Evolutionary conservation across 1,140 invertebrate genomes (phyloP).

Genomic region (Drosophila subobscura): DNA sequence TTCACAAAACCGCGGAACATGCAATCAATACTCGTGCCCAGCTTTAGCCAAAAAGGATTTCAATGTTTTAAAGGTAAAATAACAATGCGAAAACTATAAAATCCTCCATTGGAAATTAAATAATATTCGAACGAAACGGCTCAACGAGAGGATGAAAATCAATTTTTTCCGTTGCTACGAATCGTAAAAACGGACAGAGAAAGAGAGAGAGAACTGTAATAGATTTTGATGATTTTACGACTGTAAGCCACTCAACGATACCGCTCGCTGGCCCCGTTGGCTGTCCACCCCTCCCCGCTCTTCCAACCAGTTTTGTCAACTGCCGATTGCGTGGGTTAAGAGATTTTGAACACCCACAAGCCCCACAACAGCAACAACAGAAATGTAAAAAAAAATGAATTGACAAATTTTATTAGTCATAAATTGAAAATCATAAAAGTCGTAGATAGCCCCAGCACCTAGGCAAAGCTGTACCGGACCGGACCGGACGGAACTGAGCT

Average conservation of each 20-base stretch:
- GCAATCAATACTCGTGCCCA: neutral
- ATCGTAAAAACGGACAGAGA: slow-evolving; percentile 19
- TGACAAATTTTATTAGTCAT: slow-evolving; percentile 79
- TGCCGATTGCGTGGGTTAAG: slow-evolving; percentile 53
- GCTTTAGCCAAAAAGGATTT: slow-evolving; percentile 12
- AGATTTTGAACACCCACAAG: slow-evolving; percentile 65
- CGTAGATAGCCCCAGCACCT: slow-evolving; percentile 47
- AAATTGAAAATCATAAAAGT: slow-evolving; percentile 71
- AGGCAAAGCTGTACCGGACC: no score
- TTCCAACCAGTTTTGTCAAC: slow-evolving; percentile 55
- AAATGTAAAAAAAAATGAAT: slow-evolving; percentile 28
- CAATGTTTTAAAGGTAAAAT: slow-evolving; percentile 6
- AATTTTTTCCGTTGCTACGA: slow-evolving; percentile 19
- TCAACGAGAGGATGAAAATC: slow-evolving; percentile 21
- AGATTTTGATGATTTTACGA: slow-evolving; percentile 75
- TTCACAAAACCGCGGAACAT: neutral
- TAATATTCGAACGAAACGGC: slow-evolving; percentile 7
- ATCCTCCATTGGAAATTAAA: slow-evolving; percentile 14
- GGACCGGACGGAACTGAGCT: neutral
- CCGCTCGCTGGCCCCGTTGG: slow-evolving; percentile 41
- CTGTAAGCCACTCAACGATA: slow-evolving; percentile 63
- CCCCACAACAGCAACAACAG: neutral
- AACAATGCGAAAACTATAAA: slow-evolving; percentile 12
- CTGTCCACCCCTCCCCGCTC: neutral
- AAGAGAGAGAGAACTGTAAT: slow-evolving; percentile 48